phyloP scores from a whole-genome alignment of 2,888 invertebrate genomes.

The Tetrapedia diversipes region DNA sequence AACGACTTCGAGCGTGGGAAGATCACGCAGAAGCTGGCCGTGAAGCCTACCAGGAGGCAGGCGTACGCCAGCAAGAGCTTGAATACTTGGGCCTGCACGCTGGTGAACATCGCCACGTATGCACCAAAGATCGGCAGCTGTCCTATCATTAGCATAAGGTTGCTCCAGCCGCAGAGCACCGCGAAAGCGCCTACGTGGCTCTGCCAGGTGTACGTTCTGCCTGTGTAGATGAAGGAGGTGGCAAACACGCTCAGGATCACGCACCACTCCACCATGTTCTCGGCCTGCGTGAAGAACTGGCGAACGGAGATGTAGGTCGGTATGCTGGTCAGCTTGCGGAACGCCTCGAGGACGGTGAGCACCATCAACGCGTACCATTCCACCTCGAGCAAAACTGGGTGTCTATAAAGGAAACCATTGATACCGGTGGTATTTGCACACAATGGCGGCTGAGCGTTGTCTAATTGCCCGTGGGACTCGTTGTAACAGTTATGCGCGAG shows the following conservation, averaged over 20 bases:
- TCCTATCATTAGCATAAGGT: conserved; percentile 95
- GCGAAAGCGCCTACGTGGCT: conserved; percentile 94
- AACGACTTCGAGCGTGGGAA: conserved; percentile 93
- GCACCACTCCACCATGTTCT: conserved; percentile 94
- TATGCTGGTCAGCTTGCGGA: conserved; percentile 91
- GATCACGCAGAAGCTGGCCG: conserved; percentile 94
- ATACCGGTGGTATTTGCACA: conserved; percentile 89
- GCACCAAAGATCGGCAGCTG: conserved; percentile 94
- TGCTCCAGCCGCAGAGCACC: conserved; percentile 93
- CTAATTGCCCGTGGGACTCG: conserved; percentile 86
- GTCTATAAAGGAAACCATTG: conserved; percentile 89
- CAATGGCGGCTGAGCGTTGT: conserved; percentile 85
- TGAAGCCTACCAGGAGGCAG: conserved; percentile 93
- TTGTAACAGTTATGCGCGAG: conserved; percentile 94
- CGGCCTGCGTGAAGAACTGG: conserved; percentile 92
- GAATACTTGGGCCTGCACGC: conserved; percentile 93
- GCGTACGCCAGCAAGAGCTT: conserved; percentile 94
- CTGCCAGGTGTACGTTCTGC: conserved; percentile 91
- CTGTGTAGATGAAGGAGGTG: conserved; percentile 92
- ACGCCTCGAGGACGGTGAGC: conserved; percentile 91
- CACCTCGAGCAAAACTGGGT: conserved; percentile 91
- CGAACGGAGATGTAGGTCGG: conserved; percentile 92
- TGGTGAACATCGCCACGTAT: conserved; percentile 95
- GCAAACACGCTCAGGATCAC: conserved; percentile 93
- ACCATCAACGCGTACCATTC: conserved; percentile 93